Evolutionary conservation across 2,113 vertebrate genomes (phyloP), one percentile per base, ranked within the genome.

Genomic region (Oostethus manadensis): DNA sequence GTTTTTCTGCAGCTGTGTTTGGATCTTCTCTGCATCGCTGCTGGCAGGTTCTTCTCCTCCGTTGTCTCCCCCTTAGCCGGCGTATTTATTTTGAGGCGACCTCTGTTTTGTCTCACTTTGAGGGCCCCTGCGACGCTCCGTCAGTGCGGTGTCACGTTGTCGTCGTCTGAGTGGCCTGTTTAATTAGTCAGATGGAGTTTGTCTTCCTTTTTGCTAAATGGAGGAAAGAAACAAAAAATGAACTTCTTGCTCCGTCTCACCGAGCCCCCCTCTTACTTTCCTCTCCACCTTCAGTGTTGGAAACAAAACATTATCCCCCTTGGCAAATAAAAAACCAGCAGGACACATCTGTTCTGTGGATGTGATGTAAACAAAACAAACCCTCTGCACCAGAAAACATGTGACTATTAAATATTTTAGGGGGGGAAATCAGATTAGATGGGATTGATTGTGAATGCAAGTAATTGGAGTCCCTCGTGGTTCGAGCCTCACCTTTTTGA

Each of bases 111-210:
- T 82, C 75, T 79, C 57, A 65, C 47, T 74, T 61, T 54, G 40
- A 59, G 20, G 57, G 40, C n/a, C 46, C 64, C 62, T 14, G 54
- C 70, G 38, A 42, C 38, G 6, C 38, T 42, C 62, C 67, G 54
- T 66, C 16, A 51, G 80, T 69, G 60, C 42, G 23, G 64, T 69
- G 70, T 71, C 66, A 66, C 59, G 58, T 58, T 8, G 17, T 65
- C 68, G 78, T 74, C 72, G 64, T 66, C 63, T 40, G 67, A 23
- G 67, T 78, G 71, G 72, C 70, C 60, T 56, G 60, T 64, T 71
- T 75, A 77, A 77, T 84, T 77, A 82, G 76, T 79, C 74, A 71
- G 72, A 72, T 53, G 50, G 51, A 68, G 44, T 56, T n/a, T 6
- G 58, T 62, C 58, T 70, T 46, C 67, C 76, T 63, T 68, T 83